Evolutionary conservation across 2,888 invertebrate genomes (phyloP).

Genomic region (Melitaea athalia): DNA sequence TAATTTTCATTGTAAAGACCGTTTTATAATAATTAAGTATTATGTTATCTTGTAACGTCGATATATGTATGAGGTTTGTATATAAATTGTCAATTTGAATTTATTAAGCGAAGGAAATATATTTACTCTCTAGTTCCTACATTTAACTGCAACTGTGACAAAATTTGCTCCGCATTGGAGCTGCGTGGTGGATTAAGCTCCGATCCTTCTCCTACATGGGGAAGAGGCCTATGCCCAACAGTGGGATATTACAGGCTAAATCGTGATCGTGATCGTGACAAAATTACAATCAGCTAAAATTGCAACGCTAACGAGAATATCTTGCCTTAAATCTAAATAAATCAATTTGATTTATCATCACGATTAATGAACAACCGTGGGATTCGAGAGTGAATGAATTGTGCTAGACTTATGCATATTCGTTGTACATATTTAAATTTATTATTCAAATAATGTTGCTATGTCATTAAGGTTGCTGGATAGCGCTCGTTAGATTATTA

Average conservation of each 20-base stretch:
- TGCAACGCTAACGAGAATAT: not conserved
- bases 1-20: not conserved
- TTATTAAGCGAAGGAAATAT: too few species aligned
- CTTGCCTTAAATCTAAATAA: constrained; percentile 1
- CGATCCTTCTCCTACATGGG: too few species aligned
- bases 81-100: not conserved
- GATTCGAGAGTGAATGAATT: not conserved
- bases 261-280: too few species aligned
- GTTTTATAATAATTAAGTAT: not conserved
- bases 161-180: too few species aligned
- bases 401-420: not conserved
- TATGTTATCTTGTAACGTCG: not conserved
- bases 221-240: too few species aligned
- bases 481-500: too few species aligned
- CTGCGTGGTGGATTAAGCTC: too few species aligned
- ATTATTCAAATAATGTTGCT: not conserved
- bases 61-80: not conserved
- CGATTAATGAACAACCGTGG: not conserved
- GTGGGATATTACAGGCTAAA: too few species aligned
- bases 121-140: not conserved
- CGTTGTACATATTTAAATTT: not conserved
- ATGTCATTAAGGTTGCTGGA: too few species aligned
- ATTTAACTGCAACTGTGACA: not conserved
- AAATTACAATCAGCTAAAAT: not conserved
- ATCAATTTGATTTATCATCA: not conserved